These are phyloP conservation scores for Macrobrachium nipponense DNA, from an alignment of 1,140 invertebrate species.

Conservation along the genomic window DNA sequence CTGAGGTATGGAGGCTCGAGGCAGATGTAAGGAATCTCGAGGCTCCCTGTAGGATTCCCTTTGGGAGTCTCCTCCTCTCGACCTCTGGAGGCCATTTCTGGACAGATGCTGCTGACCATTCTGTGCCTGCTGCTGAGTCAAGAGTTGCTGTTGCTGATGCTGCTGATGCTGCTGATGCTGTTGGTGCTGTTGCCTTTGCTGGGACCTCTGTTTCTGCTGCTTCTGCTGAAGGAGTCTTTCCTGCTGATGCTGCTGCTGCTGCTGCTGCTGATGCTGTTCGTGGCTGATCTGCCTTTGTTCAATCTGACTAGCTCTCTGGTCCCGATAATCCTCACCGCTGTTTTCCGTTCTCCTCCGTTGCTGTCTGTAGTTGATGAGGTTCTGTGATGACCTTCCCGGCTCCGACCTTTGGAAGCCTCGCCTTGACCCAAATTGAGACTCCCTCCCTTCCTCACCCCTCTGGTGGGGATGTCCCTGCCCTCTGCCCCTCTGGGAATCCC, in stretches of 20 bases:
- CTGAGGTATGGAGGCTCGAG: slow-evolving; percentile 23
- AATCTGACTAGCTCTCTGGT: neutral
- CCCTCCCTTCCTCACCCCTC: neutral
- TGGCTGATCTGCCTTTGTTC: neutral
- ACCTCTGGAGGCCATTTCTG: neutral
- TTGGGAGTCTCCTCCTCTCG: neutral
- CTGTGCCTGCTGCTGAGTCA: neutral
- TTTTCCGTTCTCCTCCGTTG: neutral
- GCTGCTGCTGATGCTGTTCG: neutral
- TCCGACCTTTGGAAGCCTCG: neutral
- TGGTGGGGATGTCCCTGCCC: neutral
- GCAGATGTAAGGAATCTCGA: slow-evolving; percentile 38
- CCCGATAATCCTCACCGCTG: no score
- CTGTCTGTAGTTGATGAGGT: neutral
- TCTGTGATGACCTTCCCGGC: neutral
- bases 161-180: no score
- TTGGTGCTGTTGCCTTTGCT: slow-evolving; percentile 20
- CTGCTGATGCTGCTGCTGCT: no score
- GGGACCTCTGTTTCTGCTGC: neutral
- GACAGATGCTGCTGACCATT: neutral
- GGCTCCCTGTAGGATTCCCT: slow-evolving; percentile 30
- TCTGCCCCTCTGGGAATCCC: neutral
- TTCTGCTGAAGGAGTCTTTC: neutral
- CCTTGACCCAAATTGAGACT: neutral
- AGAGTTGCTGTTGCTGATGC: neutral